Percentiles rank a stretch among this genome's conserved stretches.
Evolutionary conservation across 1,140 invertebrate species (phyloP).

Genomic region (Drosophila varians): DNA sequence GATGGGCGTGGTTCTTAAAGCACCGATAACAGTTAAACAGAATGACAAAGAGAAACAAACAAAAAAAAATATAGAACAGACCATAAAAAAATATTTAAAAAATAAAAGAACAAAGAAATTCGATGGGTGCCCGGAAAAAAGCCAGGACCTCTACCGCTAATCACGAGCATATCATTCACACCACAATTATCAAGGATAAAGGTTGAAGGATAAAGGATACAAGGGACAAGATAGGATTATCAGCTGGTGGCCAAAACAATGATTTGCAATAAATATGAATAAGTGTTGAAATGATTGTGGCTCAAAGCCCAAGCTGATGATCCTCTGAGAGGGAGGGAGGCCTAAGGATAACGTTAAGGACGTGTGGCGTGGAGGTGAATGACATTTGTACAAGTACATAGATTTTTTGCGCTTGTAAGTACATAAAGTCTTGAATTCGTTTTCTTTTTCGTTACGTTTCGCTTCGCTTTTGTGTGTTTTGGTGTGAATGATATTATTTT

Average conservation of each 20-base stretch:
- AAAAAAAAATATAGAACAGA: conserved; percentile 8
- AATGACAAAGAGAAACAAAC: conserved; percentile 35
- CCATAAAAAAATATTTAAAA: conserved; percentile 25
- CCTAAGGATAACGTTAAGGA: background rate
- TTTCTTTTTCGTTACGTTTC: conserved; percentile 13
- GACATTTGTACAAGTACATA: conserved; percentile 1
- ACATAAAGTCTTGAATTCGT: conserved; percentile 53
- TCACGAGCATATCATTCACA: conserved; percentile 18
- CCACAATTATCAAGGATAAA: background rate
- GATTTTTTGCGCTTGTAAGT: conserved; percentile 44
- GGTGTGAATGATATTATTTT: conserved; percentile 66
- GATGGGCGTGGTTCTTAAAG: conserved; percentile 54
- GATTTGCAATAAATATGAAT: background rate
- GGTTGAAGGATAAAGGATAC: background rate
- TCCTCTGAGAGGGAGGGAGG: background rate
- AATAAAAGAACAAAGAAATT: conserved; percentile 50
- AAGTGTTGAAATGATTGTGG: background rate
- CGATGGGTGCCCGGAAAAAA: conserved; percentile 14
- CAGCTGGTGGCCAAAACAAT: background rate
- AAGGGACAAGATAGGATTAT: background rate
- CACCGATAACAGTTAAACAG: conserved; percentile 64
- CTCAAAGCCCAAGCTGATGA: background rate
- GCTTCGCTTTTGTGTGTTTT: conserved; percentile 30
- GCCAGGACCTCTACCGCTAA: conserved; percentile 24
- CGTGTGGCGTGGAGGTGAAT: background rate